A percentile compares a stretch with the other conserved stretches of the same genome.
These are phyloP conservation scores for Fragum whitleyi DNA, from an alignment of 2,888 invertebrate genomes.

Conservation along the genomic window DNA sequence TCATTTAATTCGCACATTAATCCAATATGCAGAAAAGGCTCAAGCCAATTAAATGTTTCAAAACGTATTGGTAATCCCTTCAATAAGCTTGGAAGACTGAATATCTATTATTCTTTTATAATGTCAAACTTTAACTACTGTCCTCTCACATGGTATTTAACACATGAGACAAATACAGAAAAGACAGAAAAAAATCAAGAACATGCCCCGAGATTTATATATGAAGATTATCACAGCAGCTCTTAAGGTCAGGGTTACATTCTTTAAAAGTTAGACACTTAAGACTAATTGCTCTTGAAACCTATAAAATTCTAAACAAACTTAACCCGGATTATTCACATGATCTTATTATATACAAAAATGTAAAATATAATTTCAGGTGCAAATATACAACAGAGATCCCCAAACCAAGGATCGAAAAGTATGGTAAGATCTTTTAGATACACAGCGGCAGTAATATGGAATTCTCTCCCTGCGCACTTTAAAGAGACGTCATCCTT, in stretches of 20 bases:
- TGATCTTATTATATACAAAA: conserved; percentile 35
- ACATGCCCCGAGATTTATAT: conserved; percentile 43
- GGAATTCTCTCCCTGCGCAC: too few relatives aligned
- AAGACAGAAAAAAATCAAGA: conserved; percentile 47
- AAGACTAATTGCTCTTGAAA: conserved; percentile 37
- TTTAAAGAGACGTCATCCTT: too few relatives aligned
- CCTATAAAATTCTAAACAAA: conserved; percentile 41
- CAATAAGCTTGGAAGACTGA: conserved; percentile 36
- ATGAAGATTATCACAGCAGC: conserved; percentile 30
- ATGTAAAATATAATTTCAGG: conserved; percentile 36
- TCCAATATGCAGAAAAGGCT: conserved; percentile 43
- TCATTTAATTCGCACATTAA: conserved; percentile 42
- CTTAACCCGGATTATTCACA: conserved; percentile 30
- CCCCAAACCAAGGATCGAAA: conserved; percentile 26
- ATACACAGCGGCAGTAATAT: too few relatives aligned
- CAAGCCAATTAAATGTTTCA: conserved; percentile 43
- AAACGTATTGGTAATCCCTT: conserved; percentile 43
- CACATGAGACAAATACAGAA: conserved; percentile 36
- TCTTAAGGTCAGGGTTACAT: conserved; percentile 36
- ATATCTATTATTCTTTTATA: conserved; percentile 38
- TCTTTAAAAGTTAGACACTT: conserved; percentile 37
- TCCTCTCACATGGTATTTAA: conserved; percentile 48
- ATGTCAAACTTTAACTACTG: conserved; percentile 51
- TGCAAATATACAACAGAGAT: conserved; percentile 35
- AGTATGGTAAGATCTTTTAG: too few relatives aligned